Evolutionary conservation across 1,140 invertebrate genomes (phyloP), one percentile per base, ranked within the genome.

Genomic region (Hermatobates lingyangjiaoensis): DNA sequence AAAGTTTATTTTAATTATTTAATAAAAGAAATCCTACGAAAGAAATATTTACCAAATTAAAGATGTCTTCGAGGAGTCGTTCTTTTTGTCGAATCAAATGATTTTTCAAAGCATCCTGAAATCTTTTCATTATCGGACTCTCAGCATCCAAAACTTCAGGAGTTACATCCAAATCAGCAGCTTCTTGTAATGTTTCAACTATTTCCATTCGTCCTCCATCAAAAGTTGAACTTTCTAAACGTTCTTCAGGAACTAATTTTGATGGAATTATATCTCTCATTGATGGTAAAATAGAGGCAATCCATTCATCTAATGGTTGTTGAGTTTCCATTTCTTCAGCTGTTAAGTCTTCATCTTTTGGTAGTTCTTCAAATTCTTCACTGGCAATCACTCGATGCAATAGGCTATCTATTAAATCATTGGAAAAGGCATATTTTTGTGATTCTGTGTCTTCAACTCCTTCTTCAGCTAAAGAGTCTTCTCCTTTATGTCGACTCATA

Each of bases 61-160:
- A 23, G 10, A 50, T 27, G 38, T 26, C 34, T 12, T 18, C 27
- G n/a, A n/a, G 10, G 1, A 52, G 26, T 34, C 39, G 46, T 25
- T 28, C 24, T 5, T 50, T 50, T 38, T 54, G 53, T 2, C 40
- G n/a, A 3, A 54, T 15, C 24, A 54, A 45, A 47, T 54, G 53
- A 23, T 49, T 26, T 24, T 42, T 49, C 15, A 54, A 27, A 34
- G 49, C 34, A 12, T 15, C 27, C 40, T 54, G 53, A 42, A 54
- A 54, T 42, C 44, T 50, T n/a, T 23, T 27, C 24, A 54, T 45
- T 24, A 54, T 45, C 3, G 48, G 40, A 34, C 45, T 50, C 15
- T 54, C 53, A 12, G 47, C 27, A 12, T 30, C 23, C 12, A 54
- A 27, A n/a, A 54, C 44, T n/a, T n/a, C n/a, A n/a, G n/a, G n/a